Percentiles rank a stretch among this genome's conserved stretches.
Conservation (phyloP, 2,797 vertebrate genomes). For the Linurgus olivaceus region DNA sequence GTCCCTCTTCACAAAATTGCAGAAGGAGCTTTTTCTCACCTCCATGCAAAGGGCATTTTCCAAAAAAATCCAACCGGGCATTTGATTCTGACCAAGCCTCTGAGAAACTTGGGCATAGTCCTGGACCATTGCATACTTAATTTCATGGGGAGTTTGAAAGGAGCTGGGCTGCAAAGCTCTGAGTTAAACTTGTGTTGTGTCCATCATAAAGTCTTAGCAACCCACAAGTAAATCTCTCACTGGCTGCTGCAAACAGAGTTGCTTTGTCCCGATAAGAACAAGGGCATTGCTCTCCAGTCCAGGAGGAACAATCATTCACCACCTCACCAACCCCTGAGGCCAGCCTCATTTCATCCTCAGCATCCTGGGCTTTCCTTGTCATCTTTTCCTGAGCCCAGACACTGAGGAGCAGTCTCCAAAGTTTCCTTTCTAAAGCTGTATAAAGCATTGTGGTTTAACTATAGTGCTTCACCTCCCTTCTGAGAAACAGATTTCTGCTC, state of each 20-base stretch:
- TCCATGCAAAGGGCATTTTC: fast-evolving
- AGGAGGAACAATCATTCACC: fast-evolving
- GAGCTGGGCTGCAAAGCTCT: neutral
- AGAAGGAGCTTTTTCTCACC: neutral
- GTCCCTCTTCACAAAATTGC: neutral
- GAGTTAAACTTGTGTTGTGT: neutral
- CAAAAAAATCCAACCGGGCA: fast-evolving
- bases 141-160: neutral
- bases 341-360: fast-evolving
- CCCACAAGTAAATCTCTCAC: fast-evolving
- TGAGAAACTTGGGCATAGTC: neutral
- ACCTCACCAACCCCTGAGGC: neutral
- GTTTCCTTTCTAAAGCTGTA: neutral
- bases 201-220: neutral
- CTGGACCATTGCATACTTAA: neutral
- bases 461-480: neutral
- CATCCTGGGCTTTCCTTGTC: neutral
- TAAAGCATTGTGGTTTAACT: neutral
- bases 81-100: neutral
- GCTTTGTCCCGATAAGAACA: neutral
- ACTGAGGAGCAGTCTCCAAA: neutral
- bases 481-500: neutral
- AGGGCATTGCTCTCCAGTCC: neutral
- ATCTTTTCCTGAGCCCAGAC: neutral
- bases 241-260: neutral